Conservation (phyloP, 2,888 invertebrate genomes). For the Drosophila picticornis region DNA sequence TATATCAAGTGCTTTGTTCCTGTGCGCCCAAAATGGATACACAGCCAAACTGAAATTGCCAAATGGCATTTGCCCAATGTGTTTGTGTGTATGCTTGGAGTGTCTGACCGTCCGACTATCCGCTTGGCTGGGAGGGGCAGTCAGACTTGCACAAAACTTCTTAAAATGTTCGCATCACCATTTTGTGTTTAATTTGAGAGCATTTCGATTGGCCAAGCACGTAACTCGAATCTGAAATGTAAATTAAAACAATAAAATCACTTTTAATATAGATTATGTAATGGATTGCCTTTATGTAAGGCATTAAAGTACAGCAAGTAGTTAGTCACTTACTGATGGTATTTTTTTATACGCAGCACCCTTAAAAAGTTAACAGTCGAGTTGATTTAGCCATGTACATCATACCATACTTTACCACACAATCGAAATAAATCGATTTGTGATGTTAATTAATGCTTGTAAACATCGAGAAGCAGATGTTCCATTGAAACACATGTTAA, state of each 20-base stretch:
- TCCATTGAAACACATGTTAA: no score
- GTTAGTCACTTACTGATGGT: background rate
- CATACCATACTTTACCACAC: no score
- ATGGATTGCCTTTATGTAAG: background rate
- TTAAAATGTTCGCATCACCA: slow-evolving; percentile 25
- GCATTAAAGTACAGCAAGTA: background rate
- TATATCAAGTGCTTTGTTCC: slow-evolving; percentile 63
- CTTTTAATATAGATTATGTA: background rate
- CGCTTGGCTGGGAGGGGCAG: slow-evolving; percentile 5
- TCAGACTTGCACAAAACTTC: slow-evolving; percentile 32
- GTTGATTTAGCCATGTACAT: background rate
- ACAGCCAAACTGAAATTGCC: slow-evolving; percentile 61
- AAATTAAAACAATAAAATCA: slow-evolving; percentile 11
- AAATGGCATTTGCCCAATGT: slow-evolving; percentile 58
- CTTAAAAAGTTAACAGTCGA: background rate
- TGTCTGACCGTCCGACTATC: slow-evolving; percentile 7
- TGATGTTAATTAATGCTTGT: background rate
- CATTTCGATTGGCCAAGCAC: slow-evolving; percentile 7
- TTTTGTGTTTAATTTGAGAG: slow-evolving; percentile 27
- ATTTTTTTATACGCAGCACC: background rate
- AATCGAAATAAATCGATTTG: background rate
- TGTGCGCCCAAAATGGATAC: slow-evolving; percentile 54
- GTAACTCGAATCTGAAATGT: slow-evolving; percentile 16
- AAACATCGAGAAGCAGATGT: background rate
- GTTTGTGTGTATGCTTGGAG: slow-evolving; percentile 18